These are phyloP conservation scores for Pheosia gnoma DNA, from an alignment of 2,888 invertebrate genomes.

Conservation along the genomic window DNA sequence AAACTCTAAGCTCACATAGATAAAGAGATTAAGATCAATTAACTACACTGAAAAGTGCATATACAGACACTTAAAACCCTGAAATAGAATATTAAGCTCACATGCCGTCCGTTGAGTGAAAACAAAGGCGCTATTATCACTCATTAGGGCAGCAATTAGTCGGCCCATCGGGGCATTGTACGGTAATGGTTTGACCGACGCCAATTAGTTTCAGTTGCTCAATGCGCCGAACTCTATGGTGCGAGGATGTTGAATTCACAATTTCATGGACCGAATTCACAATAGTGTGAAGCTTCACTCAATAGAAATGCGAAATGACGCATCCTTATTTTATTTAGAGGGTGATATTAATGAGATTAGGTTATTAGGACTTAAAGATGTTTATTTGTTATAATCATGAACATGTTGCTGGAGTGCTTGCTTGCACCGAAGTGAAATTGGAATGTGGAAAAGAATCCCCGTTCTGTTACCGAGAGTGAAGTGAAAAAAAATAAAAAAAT, in stretches of 20 bases:
- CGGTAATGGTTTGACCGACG: constrained; percentile 44
- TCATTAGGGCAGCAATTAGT: constrained; percentile 59
- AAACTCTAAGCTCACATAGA: too few relatives aligned
- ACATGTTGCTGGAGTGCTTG: too few relatives aligned
- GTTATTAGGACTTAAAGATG: too few relatives aligned
- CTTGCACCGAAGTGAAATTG: too few relatives aligned
- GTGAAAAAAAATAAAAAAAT: too few relatives aligned
- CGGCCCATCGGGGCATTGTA: constrained; percentile 50
- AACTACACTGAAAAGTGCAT: too few relatives aligned
- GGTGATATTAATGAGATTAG: too few relatives aligned
- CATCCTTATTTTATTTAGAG: too few relatives aligned
- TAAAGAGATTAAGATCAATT: too few relatives aligned
- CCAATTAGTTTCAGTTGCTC: constrained; percentile 52
- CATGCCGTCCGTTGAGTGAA: constrained; percentile 39
- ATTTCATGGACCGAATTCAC: background rate
- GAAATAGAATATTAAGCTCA: constrained; percentile 27
- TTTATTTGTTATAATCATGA: too few relatives aligned
- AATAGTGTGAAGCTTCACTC: background rate
- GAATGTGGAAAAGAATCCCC: too few relatives aligned
- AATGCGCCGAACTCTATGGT: constrained; percentile 33
- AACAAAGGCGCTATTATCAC: constrained; percentile 58
- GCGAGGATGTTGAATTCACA: background rate
- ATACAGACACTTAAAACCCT: background rate
- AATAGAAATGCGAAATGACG: background rate
- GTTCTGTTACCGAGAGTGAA: too few relatives aligned